Evolutionary conservation across 2,888 invertebrate genomes (phyloP).

Genomic region (Macrosoma leucophasiata): DNA sequence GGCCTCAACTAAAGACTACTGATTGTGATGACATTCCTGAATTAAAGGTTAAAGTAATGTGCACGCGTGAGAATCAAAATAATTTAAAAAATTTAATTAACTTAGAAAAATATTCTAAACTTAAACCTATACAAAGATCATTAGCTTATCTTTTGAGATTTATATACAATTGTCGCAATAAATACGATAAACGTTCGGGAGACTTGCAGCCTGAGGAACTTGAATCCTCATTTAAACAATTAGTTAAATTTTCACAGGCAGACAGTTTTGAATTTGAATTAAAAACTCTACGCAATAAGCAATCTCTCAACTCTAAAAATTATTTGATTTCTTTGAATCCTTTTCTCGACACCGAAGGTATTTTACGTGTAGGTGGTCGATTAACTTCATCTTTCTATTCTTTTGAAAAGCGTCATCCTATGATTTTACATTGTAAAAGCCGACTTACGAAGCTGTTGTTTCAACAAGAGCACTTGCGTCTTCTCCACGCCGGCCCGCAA

Average conservation of each 20-base stretch:
- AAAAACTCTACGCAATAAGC: constrained; percentile 4
- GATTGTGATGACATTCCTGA: constrained; percentile 13
- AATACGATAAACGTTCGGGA: background rate
- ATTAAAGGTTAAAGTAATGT: constrained; percentile 1
- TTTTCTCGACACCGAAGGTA: constrained; percentile 13
- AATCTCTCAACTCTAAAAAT: constrained; percentile 10
- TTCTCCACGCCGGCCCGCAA: constrained; percentile 28
- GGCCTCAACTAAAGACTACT: constrained; percentile 8
- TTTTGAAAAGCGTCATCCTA: constrained; percentile 25
- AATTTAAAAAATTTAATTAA: constrained; percentile 3
- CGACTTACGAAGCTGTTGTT: constrained; percentile 14
- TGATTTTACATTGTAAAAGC: constrained; percentile 30
- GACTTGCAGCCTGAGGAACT: constrained; percentile 3
- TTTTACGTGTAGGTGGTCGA: constrained; percentile 27
- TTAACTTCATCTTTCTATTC: constrained; percentile 19
- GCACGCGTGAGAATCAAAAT: background rate
- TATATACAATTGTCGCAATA: constrained; percentile 8
- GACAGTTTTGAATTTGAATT: constrained; percentile 10
- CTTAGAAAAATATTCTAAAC: constrained; percentile 15
- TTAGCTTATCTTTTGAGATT: constrained; percentile 9
- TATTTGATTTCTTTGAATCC: constrained; percentile 11
- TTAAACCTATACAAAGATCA: constrained; percentile 5
- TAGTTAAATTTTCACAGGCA: constrained; percentile 8
- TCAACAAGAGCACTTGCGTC: constrained; percentile 12
- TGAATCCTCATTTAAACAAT: constrained; percentile 2